Evolutionary conservation across 2,888 invertebrate genomes (phyloP), one percentile per base, ranked within the genome.

Genomic region (Tetranychus piercei): DNA sequence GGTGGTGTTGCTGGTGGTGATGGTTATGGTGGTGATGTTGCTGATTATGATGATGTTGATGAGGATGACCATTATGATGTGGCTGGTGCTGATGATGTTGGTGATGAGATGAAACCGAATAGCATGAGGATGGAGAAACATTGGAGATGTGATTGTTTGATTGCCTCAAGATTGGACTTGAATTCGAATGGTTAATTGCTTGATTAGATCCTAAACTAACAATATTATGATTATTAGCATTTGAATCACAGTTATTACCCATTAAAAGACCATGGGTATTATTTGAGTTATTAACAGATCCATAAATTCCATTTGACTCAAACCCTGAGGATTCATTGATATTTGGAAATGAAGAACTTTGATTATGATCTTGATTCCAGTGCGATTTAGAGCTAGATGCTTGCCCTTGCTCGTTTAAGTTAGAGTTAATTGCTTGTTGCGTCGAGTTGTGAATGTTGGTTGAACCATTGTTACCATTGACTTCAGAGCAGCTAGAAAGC

Each of bases 61-160:
- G 20, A 43, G 20, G 71, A 70, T 75, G 75, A 65, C 64, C 23
- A n/a, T n/a, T 20, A 72, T 69, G 72, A 45, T 74, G 23, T 34
- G 44, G 20, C n/a, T 73, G 65, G 22, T 73, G 73, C 8, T 5
- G 65, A 44, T 73, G 73, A 15, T 73, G 73, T 23, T 18, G 45
- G 20, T 20, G 22, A 9, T 6, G 23, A 34, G 23, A 70, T 70
- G 70, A 5, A 18, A 70, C 23, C 23, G 23, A 18, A 6, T 43
- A 23, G 18, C 66, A 66, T 66, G 55, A 15, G 9, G 55, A 55
- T 7, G 55, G 3, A 15, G 55, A 55, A 55, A 55, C 15, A 2
- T 9, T 55, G 0, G 55, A 55, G 15, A 55, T 55, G 55, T 15
- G 55, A 55, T 55, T 55, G 15, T 9, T 55, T 55, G 55, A 55